phyloP scores from a whole-genome alignment of 2,113 vertebrate genomes.

The Neotragus moschatus region DNA sequence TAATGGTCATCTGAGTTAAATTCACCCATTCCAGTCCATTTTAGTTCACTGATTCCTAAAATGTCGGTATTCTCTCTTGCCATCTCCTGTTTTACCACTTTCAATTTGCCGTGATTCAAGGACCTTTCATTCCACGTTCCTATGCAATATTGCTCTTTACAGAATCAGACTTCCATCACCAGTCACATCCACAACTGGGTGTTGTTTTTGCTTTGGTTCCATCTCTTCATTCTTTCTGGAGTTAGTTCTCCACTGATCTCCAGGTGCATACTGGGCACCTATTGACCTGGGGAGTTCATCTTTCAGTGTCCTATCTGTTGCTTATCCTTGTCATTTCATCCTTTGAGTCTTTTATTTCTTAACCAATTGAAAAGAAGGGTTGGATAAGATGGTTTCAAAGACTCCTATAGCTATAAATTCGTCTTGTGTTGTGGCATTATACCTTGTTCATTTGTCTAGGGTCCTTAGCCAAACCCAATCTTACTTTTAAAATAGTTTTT shows the following conservation, averaged over 20 bases:
- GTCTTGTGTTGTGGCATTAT: not conserved
- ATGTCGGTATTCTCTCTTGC: not conserved
- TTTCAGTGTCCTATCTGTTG: not conserved
- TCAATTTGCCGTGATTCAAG: not conserved
- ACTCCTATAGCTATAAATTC: not conserved
- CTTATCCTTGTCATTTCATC: not conserved
- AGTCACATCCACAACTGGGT: not conserved
- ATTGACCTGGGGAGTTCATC: not conserved
- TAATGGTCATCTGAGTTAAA: not conserved
- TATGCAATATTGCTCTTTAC: not conserved
- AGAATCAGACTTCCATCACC: not conserved
- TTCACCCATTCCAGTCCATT: not conserved
- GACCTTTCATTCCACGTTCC: not conserved
- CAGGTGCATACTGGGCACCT: not conserved
- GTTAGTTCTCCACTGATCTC: not conserved
- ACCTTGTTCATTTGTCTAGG: not conserved
- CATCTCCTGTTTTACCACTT: not conserved
- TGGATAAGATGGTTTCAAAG: not conserved
- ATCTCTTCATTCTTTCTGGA: not conserved
- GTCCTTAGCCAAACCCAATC: not conserved
- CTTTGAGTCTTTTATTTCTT: not conserved
- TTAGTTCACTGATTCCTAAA: not conserved
- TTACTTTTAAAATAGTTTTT: not conserved
- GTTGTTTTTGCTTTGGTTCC: not conserved
- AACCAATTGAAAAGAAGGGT: not conserved